phyloP scores from a whole-genome alignment of 2,888 invertebrate species.

The Cryptus armator region DNA sequence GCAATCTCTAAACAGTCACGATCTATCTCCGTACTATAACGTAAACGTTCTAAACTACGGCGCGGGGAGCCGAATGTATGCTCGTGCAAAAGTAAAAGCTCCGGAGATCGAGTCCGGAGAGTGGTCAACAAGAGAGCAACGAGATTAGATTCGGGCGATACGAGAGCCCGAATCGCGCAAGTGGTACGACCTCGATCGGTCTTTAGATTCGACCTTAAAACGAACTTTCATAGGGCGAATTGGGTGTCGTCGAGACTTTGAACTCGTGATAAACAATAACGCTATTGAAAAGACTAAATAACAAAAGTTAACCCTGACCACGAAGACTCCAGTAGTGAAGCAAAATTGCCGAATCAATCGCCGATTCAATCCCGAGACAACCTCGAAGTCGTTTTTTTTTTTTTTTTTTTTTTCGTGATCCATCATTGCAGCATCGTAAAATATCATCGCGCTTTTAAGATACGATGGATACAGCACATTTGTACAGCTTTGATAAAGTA shows the following conservation, averaged over 20 bases:
- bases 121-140: slow-evolving; percentile 12
- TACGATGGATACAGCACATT: background rate
- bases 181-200: slow-evolving; percentile 65
- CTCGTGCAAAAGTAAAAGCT: slow-evolving; percentile 4
- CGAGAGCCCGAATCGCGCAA: slow-evolving; percentile 31
- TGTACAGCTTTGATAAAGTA: background rate
- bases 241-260: slow-evolving; percentile 30
- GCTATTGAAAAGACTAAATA: background rate
- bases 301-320: background rate
- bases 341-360: slow-evolving; percentile 41
- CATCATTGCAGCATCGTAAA: background rate
- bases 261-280: slow-evolving; percentile 19
- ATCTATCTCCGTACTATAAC: slow-evolving; percentile 19
- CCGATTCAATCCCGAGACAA: slow-evolving; percentile 17
- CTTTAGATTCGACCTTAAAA: slow-evolving; percentile 63
- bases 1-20: slow-evolving; percentile 46
- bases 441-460: background rate
- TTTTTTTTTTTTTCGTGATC: background rate
- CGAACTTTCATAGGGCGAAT: slow-evolving; percentile 29
- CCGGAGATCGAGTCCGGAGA: background rate
- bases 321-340: slow-evolving; percentile 19
- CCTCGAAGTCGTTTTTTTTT: background rate
- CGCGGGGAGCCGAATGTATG: background rate
- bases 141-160: slow-evolving; percentile 45
- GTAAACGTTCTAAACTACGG: background rate